Evolutionary conservation across 2,113 vertebrate genomes (phyloP), one percentile per base, ranked within the genome.

Genomic region (Hipposideros armiger): DNA sequence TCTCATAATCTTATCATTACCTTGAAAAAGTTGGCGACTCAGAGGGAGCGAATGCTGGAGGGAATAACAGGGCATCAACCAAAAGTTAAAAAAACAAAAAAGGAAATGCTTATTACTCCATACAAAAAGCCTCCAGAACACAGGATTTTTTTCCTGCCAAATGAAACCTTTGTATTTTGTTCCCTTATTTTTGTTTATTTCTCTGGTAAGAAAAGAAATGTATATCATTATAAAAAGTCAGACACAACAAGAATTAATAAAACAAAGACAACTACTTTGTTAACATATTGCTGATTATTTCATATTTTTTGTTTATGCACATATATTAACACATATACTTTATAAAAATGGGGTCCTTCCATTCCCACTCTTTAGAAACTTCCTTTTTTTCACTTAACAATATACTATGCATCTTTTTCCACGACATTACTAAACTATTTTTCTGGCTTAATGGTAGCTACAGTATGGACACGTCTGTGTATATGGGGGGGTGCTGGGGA

Each of bases 101-200:
- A 36, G 32, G 45, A 81, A 91, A 86, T 19, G 11, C 1, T 42
- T 50, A 67, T 73, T n/a, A 56, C 26, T 70, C 4, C 2, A 0
- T 7, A 9, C 17, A 19, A 54, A 19, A 54, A 40, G 11, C 67
- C 50, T 26, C n/a, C 40, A 52, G 16, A 66, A n/a, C n/a, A 83
- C 28, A 26, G 24, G 50, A 17, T 67, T 70, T 67, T 70, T 78
- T 47, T 15, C 28, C 30, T 5, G 11, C 28, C 50, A 30, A n/a
- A 13, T 58, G 70, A 87, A 91, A 87, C 24, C 2, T 56, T 64
- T 73, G 19, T 15, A 73, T 62, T 80, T 76, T 47, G 26, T 91
- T 50, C 28, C 88, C 88, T n/a, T n/a, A 85, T 30, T 67, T 83
- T 67, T 93, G 8, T 77, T 66, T 45, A 56, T 76, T 78, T 90